Percentiles rank a stretch among this genome's conserved stretches.
Evolutionary conservation across 2,888 invertebrate genomes (phyloP).

Genomic region (Ennomos erosarius): DNA sequence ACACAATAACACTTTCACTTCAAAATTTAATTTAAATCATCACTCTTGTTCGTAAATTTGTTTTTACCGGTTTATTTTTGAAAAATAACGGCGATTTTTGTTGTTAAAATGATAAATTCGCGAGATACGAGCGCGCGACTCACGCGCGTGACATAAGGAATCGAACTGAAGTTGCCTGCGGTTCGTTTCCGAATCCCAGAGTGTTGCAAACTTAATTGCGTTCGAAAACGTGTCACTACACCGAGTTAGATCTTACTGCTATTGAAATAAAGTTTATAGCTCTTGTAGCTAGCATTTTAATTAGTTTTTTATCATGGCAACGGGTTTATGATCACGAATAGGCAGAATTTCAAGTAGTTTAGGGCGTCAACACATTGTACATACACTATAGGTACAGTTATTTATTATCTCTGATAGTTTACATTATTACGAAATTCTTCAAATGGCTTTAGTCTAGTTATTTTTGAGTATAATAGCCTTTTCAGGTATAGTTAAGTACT

Average conservation of each 20-base stretch:
- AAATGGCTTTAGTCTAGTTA: conserved; percentile 4
- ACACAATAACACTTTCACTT: conserved; percentile 22
- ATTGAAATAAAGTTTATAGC: not conserved
- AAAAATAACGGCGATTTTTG: conserved; percentile 40
- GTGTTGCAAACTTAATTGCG: conserved; percentile 13
- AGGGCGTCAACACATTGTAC: conserved; percentile 19
- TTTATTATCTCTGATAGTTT: conserved; percentile 15
- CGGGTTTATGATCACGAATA: conserved; percentile 21
- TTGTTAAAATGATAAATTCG: conserved; percentile 19
- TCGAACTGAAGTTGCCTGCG: conserved; percentile 48
- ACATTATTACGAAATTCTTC: conserved; percentile 5
- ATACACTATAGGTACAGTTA: conserved; percentile 1
- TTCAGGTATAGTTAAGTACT: not conserved
- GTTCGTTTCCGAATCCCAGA: conserved; percentile 5
- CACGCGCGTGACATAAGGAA: conserved; percentile 36
- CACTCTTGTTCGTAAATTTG: conserved; percentile 15
- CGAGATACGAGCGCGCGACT: conserved; percentile 12
- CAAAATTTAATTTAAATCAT: conserved; percentile 8
- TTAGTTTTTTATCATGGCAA: conserved; percentile 8
- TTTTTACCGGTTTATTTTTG: conserved; percentile 30
- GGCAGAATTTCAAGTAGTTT: conserved; percentile 17
- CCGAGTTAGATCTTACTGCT: not conserved
- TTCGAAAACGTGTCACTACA: not conserved
- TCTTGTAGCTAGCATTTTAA: not conserved
- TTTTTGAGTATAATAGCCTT: not conserved